These are phyloP conservation scores for Malthinus seriepunctatus DNA, from an alignment of 2,888 invertebrate species.

Conservation along the genomic window DNA sequence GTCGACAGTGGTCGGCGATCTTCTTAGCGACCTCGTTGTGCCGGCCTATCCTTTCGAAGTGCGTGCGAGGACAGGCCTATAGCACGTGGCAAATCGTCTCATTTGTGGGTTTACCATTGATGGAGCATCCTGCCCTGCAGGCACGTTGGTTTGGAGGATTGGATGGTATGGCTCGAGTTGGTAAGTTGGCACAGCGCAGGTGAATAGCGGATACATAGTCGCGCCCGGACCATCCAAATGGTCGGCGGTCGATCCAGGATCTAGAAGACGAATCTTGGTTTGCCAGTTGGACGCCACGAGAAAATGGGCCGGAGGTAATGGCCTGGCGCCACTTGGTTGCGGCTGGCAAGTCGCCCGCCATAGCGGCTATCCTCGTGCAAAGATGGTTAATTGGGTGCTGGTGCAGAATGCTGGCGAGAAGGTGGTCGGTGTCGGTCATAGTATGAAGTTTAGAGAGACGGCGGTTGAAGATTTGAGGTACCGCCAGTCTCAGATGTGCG, in stretches of 20 bases:
- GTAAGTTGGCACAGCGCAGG: constrained; percentile 18
- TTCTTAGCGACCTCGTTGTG: constrained; percentile 33
- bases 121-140: constrained; percentile 25
- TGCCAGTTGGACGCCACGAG: constrained; percentile 23
- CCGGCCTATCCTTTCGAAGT: constrained; percentile 20
- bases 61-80: constrained; percentile 23
- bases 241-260: constrained; percentile 23
- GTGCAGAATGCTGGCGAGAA: too few relatives aligned
- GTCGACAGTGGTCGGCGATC: constrained; percentile 22
- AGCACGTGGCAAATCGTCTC: constrained; percentile 30
- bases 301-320: not conserved
- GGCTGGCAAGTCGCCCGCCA: constrained; percentile 5
- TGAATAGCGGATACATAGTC: constrained; percentile 16
- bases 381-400: too few relatives aligned
- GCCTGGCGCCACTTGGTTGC: constrained; percentile 10
- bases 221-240: constrained; percentile 25
- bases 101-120: too few relatives aligned
- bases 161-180: constrained; percentile 17
- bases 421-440: too few relatives aligned
- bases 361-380: not conserved
- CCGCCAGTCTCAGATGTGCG: too few relatives aligned
- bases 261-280: constrained; percentile 29
- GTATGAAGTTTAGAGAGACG: too few relatives aligned
- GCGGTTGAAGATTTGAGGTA: too few relatives aligned
- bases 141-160: constrained; percentile 6